Evolutionary conservation across 2,888 invertebrate genomes (phyloP), one percentile per base, ranked within the genome.

Genomic region (Drosophila kuntzei): DNA sequence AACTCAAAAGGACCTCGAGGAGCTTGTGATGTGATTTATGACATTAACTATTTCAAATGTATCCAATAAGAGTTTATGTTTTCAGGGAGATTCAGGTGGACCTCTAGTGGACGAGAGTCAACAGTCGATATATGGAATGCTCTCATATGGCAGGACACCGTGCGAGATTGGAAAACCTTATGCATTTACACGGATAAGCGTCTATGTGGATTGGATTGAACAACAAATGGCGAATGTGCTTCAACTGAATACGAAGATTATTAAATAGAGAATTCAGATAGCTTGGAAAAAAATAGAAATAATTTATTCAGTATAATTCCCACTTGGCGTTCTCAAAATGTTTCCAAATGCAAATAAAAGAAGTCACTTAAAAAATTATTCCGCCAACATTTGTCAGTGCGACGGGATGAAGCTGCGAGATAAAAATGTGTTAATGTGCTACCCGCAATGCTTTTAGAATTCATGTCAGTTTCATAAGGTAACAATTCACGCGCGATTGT

Each of bases 81-180:
- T 71, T 0, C 32, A 91, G 91, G 91, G 92, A 18, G 92, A 92
- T 58, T 92, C 92, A 1, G 92, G 92, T 5, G 91, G 89, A n/a
- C 91, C 92, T n/a, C 57, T 92, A 32, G 68, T 91, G 0, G 82
- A 82, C 59, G 44, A 53, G 0, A 64, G 83, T 6, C 64, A 79
- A 0, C 72, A 69, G 0, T 37, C 50, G 3, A 68, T 90, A 11
- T 80, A 86, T 7, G 92, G 92, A 6, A 16, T 92, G 9, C 85
- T 92, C 0, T 92, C 92, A 0, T 92, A 92, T 62, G 91, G 91
- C 14, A 71, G 80, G 11, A 49, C 12, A 0, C 63, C 83, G 1
- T 89, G 89, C 9, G 9, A 41, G 41, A n/a, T 8, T 1, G 49
- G 63, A 0, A 59, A 59, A 39, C 66, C 80, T 0, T 89, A 58